Conservation (phyloP, 2,888 invertebrate genomes). For the Caenorhabditis japonica region DNA sequence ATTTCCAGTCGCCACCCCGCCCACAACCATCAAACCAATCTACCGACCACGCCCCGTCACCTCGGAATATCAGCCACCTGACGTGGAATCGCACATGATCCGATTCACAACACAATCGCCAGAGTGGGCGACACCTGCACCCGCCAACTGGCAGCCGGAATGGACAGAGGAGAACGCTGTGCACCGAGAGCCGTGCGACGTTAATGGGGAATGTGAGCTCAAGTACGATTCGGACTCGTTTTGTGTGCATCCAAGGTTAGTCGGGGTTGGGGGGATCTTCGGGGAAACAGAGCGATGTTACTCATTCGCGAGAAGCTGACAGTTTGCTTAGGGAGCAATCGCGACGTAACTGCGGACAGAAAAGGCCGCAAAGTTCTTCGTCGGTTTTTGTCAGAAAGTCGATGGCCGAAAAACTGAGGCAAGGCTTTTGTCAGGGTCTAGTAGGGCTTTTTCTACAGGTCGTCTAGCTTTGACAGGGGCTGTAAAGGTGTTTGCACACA, state of each 20-base stretch:
- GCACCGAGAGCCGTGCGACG: conserved; percentile 26
- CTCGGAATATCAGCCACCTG: conserved; percentile 34
- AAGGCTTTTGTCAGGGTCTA: too few relatives aligned
- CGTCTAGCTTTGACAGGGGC: too few relatives aligned
- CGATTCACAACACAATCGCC: conserved; percentile 51
- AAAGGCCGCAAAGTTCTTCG: too few relatives aligned
- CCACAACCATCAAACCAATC: conserved; percentile 35
- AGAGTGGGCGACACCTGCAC: conserved; percentile 47
- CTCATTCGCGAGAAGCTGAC: too few relatives aligned
- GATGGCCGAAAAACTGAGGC: too few relatives aligned
- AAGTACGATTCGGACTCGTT: conserved; percentile 56
- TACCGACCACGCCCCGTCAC: conserved; percentile 49
- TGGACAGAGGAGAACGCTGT: conserved; percentile 23
- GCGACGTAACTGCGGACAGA: too few relatives aligned
- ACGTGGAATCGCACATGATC: conserved; percentile 46
- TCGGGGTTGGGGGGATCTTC: too few relatives aligned
- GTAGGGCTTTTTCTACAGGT: too few relatives aligned
- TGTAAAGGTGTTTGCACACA: too few relatives aligned
- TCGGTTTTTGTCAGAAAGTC: too few relatives aligned
- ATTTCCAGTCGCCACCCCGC: conserved; percentile 27
- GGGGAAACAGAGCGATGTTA: too few relatives aligned
- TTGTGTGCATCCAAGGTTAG: conserved; percentile 56
- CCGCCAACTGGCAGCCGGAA: conserved; percentile 24
- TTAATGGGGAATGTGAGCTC: conserved; percentile 57
- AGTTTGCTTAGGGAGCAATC: too few relatives aligned